phyloP scores from a whole-genome alignment of 2,888 invertebrate genomes.

The Polydrusus pterygomalis region DNA sequence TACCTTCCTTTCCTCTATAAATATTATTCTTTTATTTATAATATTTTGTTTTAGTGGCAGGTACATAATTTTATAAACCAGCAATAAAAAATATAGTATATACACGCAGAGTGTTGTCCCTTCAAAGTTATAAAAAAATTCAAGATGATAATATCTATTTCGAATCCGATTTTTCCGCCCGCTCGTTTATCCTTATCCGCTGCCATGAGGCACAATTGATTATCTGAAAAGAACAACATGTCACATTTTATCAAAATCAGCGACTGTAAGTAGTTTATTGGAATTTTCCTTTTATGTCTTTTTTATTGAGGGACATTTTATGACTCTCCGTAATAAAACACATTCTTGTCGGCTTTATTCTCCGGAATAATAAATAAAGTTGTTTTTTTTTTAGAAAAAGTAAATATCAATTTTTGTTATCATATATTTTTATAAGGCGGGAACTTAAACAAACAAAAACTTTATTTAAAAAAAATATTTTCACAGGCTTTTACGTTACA shows the following conservation, averaged over 20 bases:
- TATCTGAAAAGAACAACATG: constrained; percentile 23
- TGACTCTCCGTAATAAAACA: constrained; percentile 13
- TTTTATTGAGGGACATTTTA: constrained; percentile 23
- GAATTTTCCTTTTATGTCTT: constrained; percentile 21
- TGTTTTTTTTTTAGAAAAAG: constrained; percentile 6
- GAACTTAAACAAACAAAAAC: too few relatives aligned
- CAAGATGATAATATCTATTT: not conserved
- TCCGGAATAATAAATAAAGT: constrained; percentile 6
- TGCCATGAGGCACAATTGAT: constrained; percentile 23
- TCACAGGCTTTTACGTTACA: too few relatives aligned
- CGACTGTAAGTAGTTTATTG: constrained; percentile 25
- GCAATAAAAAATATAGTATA: too few relatives aligned
- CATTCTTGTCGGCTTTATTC: constrained; percentile 10
- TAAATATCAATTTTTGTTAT: constrained; percentile 4
- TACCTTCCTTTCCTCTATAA: too few relatives aligned
- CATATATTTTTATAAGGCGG: not conserved
- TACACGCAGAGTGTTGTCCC: too few relatives aligned
- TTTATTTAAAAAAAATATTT: too few relatives aligned
- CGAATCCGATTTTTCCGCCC: not conserved
- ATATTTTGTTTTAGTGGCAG: too few relatives aligned
- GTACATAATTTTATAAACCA: too few relatives aligned
- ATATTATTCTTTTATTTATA: too few relatives aligned
- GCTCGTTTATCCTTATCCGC: not conserved
- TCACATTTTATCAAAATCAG: constrained; percentile 26
- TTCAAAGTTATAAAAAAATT: not conserved